These are phyloP conservation scores for Druceiella hillmani DNA, from an alignment of 2,888 invertebrate species.

Conservation along the genomic window DNA sequence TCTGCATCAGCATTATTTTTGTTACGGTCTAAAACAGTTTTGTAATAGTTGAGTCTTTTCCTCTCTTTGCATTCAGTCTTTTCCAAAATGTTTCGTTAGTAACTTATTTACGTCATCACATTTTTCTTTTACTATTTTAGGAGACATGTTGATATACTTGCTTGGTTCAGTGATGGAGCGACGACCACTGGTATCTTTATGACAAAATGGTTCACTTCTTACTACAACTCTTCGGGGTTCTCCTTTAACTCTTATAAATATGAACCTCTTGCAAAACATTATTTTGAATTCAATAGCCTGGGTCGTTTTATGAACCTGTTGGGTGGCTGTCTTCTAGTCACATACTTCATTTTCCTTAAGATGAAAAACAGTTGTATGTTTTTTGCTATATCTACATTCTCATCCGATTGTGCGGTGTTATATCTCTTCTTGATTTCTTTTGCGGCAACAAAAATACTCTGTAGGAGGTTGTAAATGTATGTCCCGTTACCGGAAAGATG, in stretches of 20 bases:
- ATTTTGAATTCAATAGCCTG: too few relatives aligned
- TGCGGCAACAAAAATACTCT: constrained; percentile 22
- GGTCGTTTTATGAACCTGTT: constrained; percentile 17
- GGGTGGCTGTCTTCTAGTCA: constrained; percentile 18
- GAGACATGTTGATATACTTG: constrained; percentile 12
- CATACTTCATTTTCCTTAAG: constrained; percentile 15
- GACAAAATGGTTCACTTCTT: constrained; percentile 17
- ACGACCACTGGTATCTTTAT: constrained; percentile 15
- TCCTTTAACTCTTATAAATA: constrained; percentile 18
- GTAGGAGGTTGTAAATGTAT: too few relatives aligned
- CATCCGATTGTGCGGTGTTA: constrained; percentile 15
- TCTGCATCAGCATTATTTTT: constrained; percentile 15
- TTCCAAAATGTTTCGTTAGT: constrained; percentile 15
- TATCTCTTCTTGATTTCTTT: constrained; percentile 21
- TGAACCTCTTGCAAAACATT: constrained; percentile 15
- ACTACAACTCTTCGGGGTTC: constrained; percentile 5
- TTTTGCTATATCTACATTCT: constrained; percentile 20
- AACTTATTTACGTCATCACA: constrained; percentile 14
- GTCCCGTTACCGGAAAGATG: constrained; percentile 24
- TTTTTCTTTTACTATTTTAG: constrained; percentile 9
- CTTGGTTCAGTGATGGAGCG: constrained; percentile 15
- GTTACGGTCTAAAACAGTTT: constrained; percentile 12
- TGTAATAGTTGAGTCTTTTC: too few relatives aligned
- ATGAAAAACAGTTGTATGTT: constrained; percentile 17
- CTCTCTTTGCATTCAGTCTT: constrained; percentile 18